These are phyloP conservation scores for Blastomussa wellsi DNA, from an alignment of 92 coral and sea anemone species.

Conservation along the genomic window DNA sequence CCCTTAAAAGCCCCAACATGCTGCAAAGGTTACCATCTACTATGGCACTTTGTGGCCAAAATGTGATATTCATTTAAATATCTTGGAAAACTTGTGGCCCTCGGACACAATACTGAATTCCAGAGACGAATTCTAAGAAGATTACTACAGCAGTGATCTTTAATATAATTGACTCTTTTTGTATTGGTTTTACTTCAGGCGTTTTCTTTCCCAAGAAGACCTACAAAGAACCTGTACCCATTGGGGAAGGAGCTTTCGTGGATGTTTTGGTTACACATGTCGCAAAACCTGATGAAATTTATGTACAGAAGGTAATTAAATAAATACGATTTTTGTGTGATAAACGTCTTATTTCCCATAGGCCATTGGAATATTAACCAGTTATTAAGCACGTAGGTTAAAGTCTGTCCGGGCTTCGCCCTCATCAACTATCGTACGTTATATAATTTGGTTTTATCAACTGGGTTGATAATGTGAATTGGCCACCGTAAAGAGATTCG, in stretches of 20 bases:
- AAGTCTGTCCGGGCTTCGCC: too few species aligned
- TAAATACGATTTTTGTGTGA: not conserved
- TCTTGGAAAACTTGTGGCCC: too few species aligned
- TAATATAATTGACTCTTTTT: not conserved
- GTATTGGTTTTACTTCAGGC: slow-evolving; percentile 2
- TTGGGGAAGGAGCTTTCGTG: slow-evolving; percentile 59
- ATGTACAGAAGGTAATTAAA: slow-evolving; percentile 63
- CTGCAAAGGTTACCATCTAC: too few species aligned
- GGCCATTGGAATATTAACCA: not conserved
- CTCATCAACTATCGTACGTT: too few species aligned
- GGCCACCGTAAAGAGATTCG: too few species aligned
- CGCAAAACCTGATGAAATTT: slow-evolving; percentile 73
- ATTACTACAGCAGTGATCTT: not conserved
- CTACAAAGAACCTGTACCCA: slow-evolving; percentile 63
- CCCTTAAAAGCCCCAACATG: too few species aligned
- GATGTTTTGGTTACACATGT: slow-evolving; percentile 75
- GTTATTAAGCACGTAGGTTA: not conserved
- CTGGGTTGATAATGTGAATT: too few species aligned
- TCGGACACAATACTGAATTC: not conserved
- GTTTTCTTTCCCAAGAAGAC: slow-evolving; percentile 69
- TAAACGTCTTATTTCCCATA: not conserved
- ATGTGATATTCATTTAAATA: too few species aligned
- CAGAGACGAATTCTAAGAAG: not conserved
- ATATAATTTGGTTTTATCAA: too few species aligned
- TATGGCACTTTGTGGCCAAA: too few species aligned